Base-by-base conservation (phyloP, 1,140 invertebrate genomes). In the Listronotus bonariensis region DNA sequence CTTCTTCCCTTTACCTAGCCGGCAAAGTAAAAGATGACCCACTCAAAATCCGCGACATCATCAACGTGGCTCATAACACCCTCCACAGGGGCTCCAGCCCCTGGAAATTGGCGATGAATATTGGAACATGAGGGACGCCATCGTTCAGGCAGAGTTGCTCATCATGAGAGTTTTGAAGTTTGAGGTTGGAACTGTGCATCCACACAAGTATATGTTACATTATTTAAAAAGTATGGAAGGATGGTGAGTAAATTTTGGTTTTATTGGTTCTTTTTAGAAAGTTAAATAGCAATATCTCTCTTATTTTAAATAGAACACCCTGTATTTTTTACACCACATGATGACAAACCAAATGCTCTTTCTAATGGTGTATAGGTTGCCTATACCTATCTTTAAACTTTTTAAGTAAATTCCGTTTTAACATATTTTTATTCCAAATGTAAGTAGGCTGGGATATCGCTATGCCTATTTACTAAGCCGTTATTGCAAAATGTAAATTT, bases 11-110 rank as follows among this genome's bases (percentile, higher is more conserved):
- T 0, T 96, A 95, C 75, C 79, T 96, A 46, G 93, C 92, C 53
- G 92, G 92, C 0, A 97, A 97, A 83, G 87, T 93, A 11, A 91
- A 96, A 75, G 93, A 96, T 77, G 91, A 96, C 75, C 85, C 87
- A 26, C 20, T 95, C 0, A 92, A 92, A 77, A 87, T 96, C 49
- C 82, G 93, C 62, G 95, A 97, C 78, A 88, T 97, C 6, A 91
- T 97, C 70, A 97, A 97, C 81, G 93, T 97, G 41, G 84, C 89
- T 26, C 85, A 89, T 65, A 90, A 89, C 70, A 94, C 92, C 2
- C 82, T 96, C 11, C 90, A 96, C 72, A 84, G 91, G 67, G 20
- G 88, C 43, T 87, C 88, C 8, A 86, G 88, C 31, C 91, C 92
- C 2, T 78, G 31, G 93, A 96, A 76, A 84, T 96, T 52, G 91